A percentile compares a stretch with the other conserved stretches of the same genome.
Conservation (phyloP, 2,797 vertebrate genomes). For the Catamblyrhynchus diadema region DNA sequence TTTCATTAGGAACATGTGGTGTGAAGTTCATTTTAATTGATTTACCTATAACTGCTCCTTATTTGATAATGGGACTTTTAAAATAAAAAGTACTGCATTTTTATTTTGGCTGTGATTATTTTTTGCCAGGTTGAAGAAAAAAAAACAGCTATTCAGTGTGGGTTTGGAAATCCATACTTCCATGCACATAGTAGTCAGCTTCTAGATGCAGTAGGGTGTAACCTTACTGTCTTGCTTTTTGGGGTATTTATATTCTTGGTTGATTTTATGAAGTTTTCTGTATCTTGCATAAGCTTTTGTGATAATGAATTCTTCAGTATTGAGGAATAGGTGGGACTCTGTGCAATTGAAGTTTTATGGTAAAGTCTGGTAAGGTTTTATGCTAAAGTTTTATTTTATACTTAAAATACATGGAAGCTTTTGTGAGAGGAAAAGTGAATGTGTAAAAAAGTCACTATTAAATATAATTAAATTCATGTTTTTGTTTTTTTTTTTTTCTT, state of each 20-base stretch:
- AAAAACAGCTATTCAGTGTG: fast-evolving
- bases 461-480: not conserved
- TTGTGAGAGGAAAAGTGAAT: not conserved
- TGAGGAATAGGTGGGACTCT: not conserved
- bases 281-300: not conserved
- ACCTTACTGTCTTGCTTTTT: not conserved
- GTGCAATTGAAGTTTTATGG: not conserved
- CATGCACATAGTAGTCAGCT: not conserved
- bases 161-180: not conserved
- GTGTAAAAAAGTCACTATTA: not conserved
- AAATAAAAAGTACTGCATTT: not conserved
- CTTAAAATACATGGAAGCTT: not conserved
- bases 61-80: not conserved
- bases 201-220: not conserved
- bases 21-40: not conserved
- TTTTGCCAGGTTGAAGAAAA: not conserved
- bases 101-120: not conserved
- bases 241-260: not conserved
- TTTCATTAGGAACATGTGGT: not conserved
- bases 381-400: not conserved
- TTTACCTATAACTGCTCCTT: not conserved
- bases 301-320: not conserved
- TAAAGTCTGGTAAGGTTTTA: not conserved
- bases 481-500: not conserved
- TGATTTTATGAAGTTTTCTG: not conserved